Evolutionary conservation across 92 coral and sea anemone species (phyloP), one percentile per base, ranked within the genome.

Genomic region (Porites lobata): DNA sequence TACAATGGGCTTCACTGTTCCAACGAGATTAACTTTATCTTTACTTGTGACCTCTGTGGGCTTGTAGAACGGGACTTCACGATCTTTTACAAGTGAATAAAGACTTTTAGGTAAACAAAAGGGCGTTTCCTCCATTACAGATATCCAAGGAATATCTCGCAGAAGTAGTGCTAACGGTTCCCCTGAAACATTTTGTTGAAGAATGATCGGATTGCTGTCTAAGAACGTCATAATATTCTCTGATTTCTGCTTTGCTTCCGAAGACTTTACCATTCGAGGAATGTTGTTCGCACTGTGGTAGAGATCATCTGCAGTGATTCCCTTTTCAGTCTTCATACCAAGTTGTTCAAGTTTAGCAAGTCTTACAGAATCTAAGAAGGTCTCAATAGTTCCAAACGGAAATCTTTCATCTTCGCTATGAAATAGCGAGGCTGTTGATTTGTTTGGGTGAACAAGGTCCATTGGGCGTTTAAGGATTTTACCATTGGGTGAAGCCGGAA

Each of bases 401-500:
- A 96, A 96, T 85, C 90, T 83, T 17, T 85, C 84, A 74, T 96
- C 99, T 8, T 82, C 94, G 9, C 89, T 82, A 18, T 61, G 73
- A 69, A 80, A 96, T 78, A 96, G 89, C 12, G 78, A 68, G 22
- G 90, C 93, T 1, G 88, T 89, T 47, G 65, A 79, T 43, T 86
- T 93, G 20, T 29, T 6, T 10, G 99, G 98, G 78, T 91, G 73
- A 62, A 96, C 82, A 17, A 96, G 92, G 15, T 92, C 92, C 1
- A 50, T 22, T 11, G 98, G 98, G 6, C 70, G 51, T 58, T 86
- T 93, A 9, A 96, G 91, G 9, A 6, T 75, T 13, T 53, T 69
- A 29, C 98, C 99, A 53, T 75, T 53, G 5, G 98, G 94, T 24
- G 98, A 68, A 72, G 82, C 75, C 21, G 98, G 96, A 69, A 96